Percentiles rank a stretch among this genome's conserved stretches.
Evolutionary conservation across 2,797 vertebrate species (phyloP).

Genomic region (Diplodus sargus): DNA sequence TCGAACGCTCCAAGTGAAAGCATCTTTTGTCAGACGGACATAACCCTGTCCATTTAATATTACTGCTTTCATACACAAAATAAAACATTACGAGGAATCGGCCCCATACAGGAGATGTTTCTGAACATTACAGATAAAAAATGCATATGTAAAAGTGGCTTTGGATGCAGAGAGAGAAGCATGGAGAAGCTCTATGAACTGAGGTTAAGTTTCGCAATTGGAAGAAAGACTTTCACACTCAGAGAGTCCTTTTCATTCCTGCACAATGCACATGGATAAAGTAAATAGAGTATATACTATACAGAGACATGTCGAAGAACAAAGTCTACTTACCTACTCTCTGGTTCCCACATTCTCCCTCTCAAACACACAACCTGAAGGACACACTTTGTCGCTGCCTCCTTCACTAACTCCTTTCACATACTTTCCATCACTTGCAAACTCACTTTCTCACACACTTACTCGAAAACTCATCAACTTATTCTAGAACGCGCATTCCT

Average conservation of each 20-base stretch:
- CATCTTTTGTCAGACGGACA: too few species aligned
- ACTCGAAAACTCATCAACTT: conserved; percentile 3
- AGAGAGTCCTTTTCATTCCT: neutral
- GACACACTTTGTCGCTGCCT: neutral
- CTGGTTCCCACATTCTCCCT: neutral
- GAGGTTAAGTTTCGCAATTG: neutral
- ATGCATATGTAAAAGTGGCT: too few species aligned
- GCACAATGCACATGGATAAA: neutral
- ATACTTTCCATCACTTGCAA: neutral
- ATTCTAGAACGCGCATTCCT: neutral
- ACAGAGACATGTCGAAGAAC: too few species aligned
- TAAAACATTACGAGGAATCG: too few species aligned
- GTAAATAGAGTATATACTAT: neutral
- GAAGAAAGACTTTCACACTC: neutral
- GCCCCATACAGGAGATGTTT: too few species aligned
- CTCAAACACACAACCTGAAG: neutral
- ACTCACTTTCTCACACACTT: conserved; percentile 3
- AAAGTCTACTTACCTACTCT: neutral
- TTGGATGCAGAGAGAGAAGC: neutral
- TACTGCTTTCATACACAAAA: too few species aligned
- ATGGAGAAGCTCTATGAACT: too few species aligned
- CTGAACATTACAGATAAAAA: too few species aligned
- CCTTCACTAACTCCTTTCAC: neutral
- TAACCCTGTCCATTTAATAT: too few species aligned
- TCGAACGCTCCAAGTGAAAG: too few species aligned